phyloP scores from a whole-genome alignment of 1,140 invertebrate genomes.

The Solen grandis region DNA sequence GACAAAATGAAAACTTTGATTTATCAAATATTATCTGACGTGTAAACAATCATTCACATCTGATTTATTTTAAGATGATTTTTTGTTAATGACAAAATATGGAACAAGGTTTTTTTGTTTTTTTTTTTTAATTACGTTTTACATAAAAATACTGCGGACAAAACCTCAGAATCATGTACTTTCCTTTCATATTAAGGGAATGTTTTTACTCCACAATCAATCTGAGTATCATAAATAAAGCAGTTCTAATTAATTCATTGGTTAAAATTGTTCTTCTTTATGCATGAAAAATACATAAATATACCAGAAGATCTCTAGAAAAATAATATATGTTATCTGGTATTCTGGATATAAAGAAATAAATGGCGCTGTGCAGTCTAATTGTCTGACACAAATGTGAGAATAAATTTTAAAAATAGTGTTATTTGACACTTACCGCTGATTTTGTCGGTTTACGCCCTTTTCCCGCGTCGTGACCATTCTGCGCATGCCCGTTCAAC shows the following conservation, averaged over 20 bases:
- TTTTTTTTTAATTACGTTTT: too few relatives aligned
- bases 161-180: too few relatives aligned
- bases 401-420: not conserved
- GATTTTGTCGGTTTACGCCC: conserved; percentile 8
- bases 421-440: conserved; percentile 20
- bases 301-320: not conserved
- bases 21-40: too few relatives aligned
- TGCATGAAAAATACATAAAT: not conserved
- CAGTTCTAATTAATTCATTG: not conserved
- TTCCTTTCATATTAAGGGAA: too few relatives aligned
- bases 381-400: not conserved
- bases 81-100: too few relatives aligned
- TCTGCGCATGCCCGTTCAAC: conserved; percentile 13
- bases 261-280: not conserved
- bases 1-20: too few relatives aligned
- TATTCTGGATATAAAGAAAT: not conserved
- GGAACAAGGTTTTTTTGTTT: too few relatives aligned
- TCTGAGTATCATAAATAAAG: too few relatives aligned
- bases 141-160: too few relatives aligned
- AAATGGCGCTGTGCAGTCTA: not conserved
- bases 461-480: not conserved
- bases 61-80: too few relatives aligned
- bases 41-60: too few relatives aligned
- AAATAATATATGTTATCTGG: not conserved
- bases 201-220: too few relatives aligned